Evolutionary conservation across 2,797 vertebrate species (phyloP), one percentile per base, ranked within the genome.

Genomic region (Semaprochilodus insignis): DNA sequence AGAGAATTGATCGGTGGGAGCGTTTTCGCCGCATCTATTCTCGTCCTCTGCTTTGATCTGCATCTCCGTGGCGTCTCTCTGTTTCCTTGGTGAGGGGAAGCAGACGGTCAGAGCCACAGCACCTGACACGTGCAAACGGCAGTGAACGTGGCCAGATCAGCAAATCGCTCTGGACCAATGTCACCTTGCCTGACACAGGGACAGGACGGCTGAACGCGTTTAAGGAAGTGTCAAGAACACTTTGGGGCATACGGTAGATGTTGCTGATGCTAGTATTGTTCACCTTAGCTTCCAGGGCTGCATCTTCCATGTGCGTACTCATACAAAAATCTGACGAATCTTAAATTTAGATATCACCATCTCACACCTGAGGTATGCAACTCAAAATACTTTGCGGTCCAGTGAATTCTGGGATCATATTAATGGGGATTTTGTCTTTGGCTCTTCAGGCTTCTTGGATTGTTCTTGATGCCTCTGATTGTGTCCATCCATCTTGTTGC

Each of bases 1-100:
- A 52, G 73, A 79, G 77, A 80, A 86, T 73, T 63, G 72, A 85
- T 83, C 60, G 8, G 10, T 6, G 36, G 31, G 17, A 78, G 77
- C 16, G 21, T 14, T 25, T 59, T 63, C 13, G 21, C 67, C 19
- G n/a, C 65, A 75, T 63, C 76, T 57, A 27, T 74, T 81, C 62
- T 77, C 52, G 48, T 77, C 44, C 54, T 65, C 31, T 13, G 66
- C 55, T 69, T 69, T 59, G n/a, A 77, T 75, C 78, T 78, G 36
- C n/a, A 23, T 73, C 65, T 6, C 60, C 57, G 44, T 62, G 77
- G 65, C 19, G 10, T 76, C 57, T 71, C 66, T 71, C n/a, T 65
- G 19, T 57, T 86, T 60, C 52, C 27, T 54, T 60, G 67, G 62
- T 76, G 27, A 82, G 19, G 15, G 40, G 31, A 69, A 72, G 54